These are phyloP conservation scores for Podocnemis expansa DNA, from an alignment of 2,113 vertebrate species.

Conservation along the genomic window DNA sequence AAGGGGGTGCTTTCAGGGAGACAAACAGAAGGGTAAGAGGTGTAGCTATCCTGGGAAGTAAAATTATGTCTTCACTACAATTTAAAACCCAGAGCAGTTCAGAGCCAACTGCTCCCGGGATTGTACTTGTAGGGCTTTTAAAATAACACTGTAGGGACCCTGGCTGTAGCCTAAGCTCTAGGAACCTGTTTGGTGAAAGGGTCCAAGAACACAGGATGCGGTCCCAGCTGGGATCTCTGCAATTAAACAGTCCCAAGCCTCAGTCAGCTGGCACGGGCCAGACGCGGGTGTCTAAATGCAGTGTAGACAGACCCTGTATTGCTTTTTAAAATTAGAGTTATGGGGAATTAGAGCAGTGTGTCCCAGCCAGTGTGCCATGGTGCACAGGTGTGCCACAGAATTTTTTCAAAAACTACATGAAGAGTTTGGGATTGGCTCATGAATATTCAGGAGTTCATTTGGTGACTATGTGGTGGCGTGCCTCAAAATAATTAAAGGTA, in stretches of 20 bases:
- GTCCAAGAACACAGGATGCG: too few relatives aligned
- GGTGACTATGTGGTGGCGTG: too few relatives aligned
- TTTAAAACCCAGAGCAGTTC: background rate
- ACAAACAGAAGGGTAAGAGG: background rate
- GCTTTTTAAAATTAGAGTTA: background rate
- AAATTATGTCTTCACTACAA: background rate
- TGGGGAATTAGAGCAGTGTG: slow-evolving; percentile 6
- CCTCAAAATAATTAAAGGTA: too few relatives aligned
- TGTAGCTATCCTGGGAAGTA: background rate
- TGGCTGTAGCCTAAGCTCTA: background rate
- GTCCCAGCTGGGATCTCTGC: too few relatives aligned
- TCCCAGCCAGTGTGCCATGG: too few relatives aligned
- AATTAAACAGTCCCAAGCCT: too few relatives aligned
- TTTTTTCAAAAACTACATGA: too few relatives aligned
- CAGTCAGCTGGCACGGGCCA: background rate
- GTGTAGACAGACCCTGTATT: background rate
- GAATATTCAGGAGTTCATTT: too few relatives aligned
- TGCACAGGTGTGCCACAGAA: too few relatives aligned
- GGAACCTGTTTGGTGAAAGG: background rate
- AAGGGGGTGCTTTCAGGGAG: background rate
- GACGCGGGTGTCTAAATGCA: background rate
- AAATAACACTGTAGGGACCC: background rate
- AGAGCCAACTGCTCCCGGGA: background rate
- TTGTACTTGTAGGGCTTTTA: too few relatives aligned
- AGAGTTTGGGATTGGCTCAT: too few relatives aligned